phyloP scores from a whole-genome alignment of 2,113 vertebrate genomes.

The Limanda limanda region DNA sequence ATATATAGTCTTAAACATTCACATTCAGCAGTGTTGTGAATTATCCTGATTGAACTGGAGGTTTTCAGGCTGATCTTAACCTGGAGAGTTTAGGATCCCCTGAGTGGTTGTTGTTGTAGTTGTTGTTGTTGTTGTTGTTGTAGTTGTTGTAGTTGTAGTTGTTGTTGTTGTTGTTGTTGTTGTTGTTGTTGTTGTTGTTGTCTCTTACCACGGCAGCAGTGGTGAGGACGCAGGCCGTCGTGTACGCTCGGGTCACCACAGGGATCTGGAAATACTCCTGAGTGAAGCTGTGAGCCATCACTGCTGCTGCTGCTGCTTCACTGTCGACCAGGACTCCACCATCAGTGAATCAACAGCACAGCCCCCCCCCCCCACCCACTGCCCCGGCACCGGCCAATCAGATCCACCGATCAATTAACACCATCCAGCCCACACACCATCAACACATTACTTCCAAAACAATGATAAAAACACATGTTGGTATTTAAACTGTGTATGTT shows the following conservation, averaged over 20 bases:
- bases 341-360: neutral
- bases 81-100: no score
- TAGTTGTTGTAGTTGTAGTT: no score
- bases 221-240: constrained; percentile 95
- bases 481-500: no score
- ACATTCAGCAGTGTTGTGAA: no score
- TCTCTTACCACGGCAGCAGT: constrained; percentile 95
- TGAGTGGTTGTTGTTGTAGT: no score
- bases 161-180: no score
- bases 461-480: neutral
- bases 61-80: no score
- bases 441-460: neutral
- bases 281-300: constrained; percentile 83
- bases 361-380: neutral
- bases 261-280: constrained; percentile 44
- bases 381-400: constrained; percentile 34
- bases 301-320: constrained; percentile 34
- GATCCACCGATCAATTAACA: constrained; percentile 35
- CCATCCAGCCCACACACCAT: neutral
- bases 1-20: no score
- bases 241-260: constrained; percentile 92
- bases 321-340: constrained; percentile 22
- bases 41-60: no score
- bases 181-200: no score
- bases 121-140: no score